phyloP scores from a whole-genome alignment of 2,113 vertebrate genomes.

The Corynorhinus townsendii region DNA sequence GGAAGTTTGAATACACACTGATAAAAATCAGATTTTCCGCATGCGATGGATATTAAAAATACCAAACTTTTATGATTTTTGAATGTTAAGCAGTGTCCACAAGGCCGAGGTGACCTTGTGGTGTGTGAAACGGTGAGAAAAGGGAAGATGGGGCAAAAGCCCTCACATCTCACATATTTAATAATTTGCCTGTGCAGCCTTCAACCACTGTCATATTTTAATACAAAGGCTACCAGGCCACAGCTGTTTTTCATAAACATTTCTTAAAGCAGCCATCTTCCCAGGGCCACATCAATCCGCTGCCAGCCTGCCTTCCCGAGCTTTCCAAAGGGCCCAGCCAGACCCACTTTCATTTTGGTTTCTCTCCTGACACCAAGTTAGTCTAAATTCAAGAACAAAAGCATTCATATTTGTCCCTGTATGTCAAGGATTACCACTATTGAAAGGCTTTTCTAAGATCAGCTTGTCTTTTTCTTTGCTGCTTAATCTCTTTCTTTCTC shows the following conservation, averaged over 20 bases:
- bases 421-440: constrained; percentile 89
- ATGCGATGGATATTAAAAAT: constrained; percentile 66
- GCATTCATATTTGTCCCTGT: constrained; percentile 89
- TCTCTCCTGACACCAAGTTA: constrained; percentile 71
- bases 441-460: constrained; percentile 88
- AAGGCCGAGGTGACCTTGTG: not conserved
- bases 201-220: not conserved
- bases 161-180: constrained; percentile 10
- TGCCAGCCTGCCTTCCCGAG: not conserved
- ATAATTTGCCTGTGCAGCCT: constrained; percentile 28
- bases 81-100: constrained; percentile 66
- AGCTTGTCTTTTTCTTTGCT: constrained; percentile 90
- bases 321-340: not conserved
- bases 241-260: not conserved
- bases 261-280: constrained; percentile 16
- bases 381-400: constrained; percentile 91
- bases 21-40: constrained; percentile 54
- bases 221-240: rapidly evolving
- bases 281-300: not conserved
- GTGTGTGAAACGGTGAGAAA: not conserved
- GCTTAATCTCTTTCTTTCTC: constrained; percentile 93
- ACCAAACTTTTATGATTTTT: constrained; percentile 65
- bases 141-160: not conserved
- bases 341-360: constrained; percentile 32
- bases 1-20: constrained; percentile 48